Evolutionary conservation across 2,888 invertebrate genomes (phyloP).

Genomic region (Mystacides longicornis): DNA sequence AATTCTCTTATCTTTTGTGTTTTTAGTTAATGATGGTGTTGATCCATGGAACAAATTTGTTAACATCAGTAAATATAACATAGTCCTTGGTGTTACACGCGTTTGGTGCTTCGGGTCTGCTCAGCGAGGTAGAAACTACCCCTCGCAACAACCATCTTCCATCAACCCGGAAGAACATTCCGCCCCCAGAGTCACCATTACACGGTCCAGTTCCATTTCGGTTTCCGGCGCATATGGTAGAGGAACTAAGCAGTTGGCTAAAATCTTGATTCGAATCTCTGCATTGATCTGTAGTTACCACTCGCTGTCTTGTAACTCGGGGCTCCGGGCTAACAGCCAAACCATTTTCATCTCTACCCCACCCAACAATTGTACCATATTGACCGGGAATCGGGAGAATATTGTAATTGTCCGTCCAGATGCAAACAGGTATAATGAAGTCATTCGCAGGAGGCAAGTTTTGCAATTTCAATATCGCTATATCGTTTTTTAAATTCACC

Average conservation of each 20-base stretch:
- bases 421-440: constrained; percentile 9
- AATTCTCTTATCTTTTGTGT: too few species aligned
- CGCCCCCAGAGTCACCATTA: constrained; percentile 44
- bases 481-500: constrained; percentile 27
- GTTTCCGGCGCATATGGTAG: constrained; percentile 41
- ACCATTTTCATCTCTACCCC: constrained; percentile 41
- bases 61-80: constrained; percentile 45
- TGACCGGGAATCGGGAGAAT: constrained; percentile 5
- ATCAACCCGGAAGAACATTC: constrained; percentile 34
- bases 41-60: constrained; percentile 39
- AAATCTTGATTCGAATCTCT: constrained; percentile 39
- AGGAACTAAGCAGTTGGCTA: constrained; percentile 34
- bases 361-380: constrained; percentile 47
- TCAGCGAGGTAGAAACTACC: constrained; percentile 42
- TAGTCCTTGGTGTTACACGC: constrained; percentile 42
- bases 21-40: too few species aligned
- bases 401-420: constrained; percentile 10
- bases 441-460: background rate
- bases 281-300: constrained; percentile 47
- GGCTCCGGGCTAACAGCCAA: constrained; percentile 35
- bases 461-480: constrained; percentile 29
- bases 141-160: constrained; percentile 45
- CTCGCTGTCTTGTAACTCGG: constrained; percentile 33
- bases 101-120: constrained; percentile 23
- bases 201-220: constrained; percentile 35